phyloP scores from a whole-genome alignment of 1,140 invertebrate genomes.

The Neodiprion pinetum region DNA sequence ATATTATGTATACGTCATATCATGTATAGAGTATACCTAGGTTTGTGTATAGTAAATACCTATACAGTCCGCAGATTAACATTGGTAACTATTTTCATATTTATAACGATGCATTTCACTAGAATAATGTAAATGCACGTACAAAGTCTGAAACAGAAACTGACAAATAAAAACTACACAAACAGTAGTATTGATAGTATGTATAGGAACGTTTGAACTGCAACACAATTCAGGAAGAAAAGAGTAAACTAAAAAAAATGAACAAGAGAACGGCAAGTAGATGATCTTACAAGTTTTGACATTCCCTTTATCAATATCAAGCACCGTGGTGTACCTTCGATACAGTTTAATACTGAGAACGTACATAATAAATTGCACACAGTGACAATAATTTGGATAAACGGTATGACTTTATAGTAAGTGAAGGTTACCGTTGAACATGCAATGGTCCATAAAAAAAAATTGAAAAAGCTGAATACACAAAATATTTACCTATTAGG shows the following conservation, averaged over 20 bases:
- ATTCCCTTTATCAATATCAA: no score
- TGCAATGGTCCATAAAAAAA: not conserved
- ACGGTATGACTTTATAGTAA: no score
- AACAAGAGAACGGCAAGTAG: no score
- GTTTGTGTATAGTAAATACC: not conserved
- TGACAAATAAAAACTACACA: not conserved
- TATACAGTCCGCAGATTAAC: not conserved
- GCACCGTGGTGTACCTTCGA: no score
- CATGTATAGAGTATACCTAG: not conserved
- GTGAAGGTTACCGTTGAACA: no score
- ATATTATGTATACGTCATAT: slow-evolving; percentile 14
- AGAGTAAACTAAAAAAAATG: no score
- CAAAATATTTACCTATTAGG: no score
- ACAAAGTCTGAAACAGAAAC: not conserved
- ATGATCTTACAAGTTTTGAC: no score
- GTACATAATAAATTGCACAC: no score
- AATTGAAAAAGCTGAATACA: not conserved
- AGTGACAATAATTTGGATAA: no score
- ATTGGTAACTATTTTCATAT: not conserved
- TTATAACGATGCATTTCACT: not conserved
- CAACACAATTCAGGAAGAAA: no score
- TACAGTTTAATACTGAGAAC: no score
- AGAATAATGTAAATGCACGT: not conserved
- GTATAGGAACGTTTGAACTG: not conserved
- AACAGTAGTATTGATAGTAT: not conserved